Evolutionary conservation across 1,140 invertebrate species (phyloP).

Genomic region (Hormaphis cornu): DNA sequence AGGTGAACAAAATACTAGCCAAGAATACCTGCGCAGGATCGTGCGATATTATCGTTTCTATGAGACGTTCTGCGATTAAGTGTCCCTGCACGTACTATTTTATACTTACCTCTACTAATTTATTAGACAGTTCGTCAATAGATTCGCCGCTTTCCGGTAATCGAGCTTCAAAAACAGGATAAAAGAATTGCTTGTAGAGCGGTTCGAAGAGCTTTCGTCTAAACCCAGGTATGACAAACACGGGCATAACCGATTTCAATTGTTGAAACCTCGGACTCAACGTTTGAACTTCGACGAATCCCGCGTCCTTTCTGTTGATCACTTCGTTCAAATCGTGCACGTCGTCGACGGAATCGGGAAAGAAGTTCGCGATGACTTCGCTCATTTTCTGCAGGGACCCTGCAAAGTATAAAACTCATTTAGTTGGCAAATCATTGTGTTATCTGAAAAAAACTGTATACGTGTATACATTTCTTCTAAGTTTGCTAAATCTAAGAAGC

Average conservation of each 20-base stretch:
- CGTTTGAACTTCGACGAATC: conserved; percentile 25
- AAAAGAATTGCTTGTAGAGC: background rate
- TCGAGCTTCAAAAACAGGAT: conserved; percentile 20
- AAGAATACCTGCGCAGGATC: too few species aligned
- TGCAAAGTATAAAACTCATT: background rate
- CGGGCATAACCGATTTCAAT: background rate
- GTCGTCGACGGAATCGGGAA: background rate
- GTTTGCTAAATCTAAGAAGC: too few species aligned
- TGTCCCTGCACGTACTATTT: too few species aligned
- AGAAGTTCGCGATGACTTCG: background rate
- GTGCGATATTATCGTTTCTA: too few species aligned
- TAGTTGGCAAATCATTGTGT: too few species aligned
- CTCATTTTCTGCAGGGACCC: too few species aligned
- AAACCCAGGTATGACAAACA: conserved; percentile 32
- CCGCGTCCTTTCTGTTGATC: background rate
- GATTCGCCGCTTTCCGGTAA: background rate
- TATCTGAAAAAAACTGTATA: too few species aligned
- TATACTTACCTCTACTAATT: background rate
- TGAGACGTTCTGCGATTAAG: too few species aligned
- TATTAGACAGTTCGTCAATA: background rate
- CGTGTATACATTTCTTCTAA: too few species aligned
- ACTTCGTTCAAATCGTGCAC: background rate
- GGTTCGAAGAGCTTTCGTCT: background rate
- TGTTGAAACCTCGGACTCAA: conserved; percentile 1
- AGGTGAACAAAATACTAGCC: too few species aligned